These are phyloP conservation scores for Scaptodrosophila lebanonensis DNA, from an alignment of 1,140 invertebrate species.

Conservation along the genomic window DNA sequence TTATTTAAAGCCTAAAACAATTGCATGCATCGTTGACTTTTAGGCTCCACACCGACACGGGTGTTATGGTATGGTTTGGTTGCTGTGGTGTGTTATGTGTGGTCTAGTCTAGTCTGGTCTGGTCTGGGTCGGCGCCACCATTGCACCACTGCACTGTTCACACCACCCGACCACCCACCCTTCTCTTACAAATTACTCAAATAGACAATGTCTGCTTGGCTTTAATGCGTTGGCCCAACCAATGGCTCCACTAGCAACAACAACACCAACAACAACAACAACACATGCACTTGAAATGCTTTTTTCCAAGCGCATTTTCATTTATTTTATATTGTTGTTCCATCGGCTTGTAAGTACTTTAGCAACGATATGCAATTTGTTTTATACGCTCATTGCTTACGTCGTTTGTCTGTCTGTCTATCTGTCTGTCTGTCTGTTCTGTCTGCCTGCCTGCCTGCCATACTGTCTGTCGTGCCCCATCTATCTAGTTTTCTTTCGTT, in stretches of 20 bases:
- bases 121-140: no score
- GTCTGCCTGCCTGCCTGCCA: conserved; percentile 14
- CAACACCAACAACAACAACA: conserved; percentile 2
- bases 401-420: conserved; percentile 12
- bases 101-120: no score
- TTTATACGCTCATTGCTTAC: conserved; percentile 63
- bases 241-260: background rate
- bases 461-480: conserved; percentile 18
- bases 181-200: conserved; percentile 44
- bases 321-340: conserved; percentile 52
- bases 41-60: conserved; percentile 21
- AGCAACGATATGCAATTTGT: conserved; percentile 62
- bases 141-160: no score
- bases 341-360: conserved; percentile 18
- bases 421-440: conserved; percentile 24
- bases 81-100: no score
- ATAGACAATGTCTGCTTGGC: conserved; percentile 50
- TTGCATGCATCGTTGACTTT: conserved; percentile 58
- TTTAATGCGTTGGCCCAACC: conserved; percentile 39
- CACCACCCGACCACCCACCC: background rate
- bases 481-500: conserved; percentile 3
- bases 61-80: no score
- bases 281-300: conserved; percentile 58
- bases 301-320: conserved; percentile 55
- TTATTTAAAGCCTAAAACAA: conserved; percentile 66